Conservation (phyloP, 1,140 invertebrate species). For the Trissolcus basalis region DNA sequence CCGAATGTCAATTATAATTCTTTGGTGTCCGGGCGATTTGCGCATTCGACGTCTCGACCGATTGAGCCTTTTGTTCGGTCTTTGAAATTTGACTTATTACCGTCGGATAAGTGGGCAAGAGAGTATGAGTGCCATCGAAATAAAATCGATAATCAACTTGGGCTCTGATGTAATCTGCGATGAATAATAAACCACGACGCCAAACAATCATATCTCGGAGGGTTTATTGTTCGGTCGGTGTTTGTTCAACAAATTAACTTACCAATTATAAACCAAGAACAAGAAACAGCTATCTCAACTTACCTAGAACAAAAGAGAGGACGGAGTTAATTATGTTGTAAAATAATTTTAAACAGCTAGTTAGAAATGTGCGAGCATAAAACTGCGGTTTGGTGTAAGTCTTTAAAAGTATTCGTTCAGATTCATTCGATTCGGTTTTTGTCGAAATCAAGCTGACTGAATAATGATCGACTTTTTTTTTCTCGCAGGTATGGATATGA, state of each 20-base stretch:
- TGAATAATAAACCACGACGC: constrained; percentile 6
- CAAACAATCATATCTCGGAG: constrained; percentile 15
- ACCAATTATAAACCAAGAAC: constrained; percentile 23
- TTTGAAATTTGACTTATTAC: constrained; percentile 41
- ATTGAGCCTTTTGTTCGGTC: constrained; percentile 36
- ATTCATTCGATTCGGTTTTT: background rate
- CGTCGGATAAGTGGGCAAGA: background rate
- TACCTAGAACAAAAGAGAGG: constrained; percentile 37
- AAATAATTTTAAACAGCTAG: constrained; percentile 9
- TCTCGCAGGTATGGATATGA: constrained; percentile 6
- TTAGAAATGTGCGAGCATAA: background rate
- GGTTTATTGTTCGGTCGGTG: background rate
- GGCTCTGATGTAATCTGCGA: constrained; percentile 6
- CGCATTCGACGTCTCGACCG: constrained; percentile 16
- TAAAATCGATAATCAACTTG: constrained; percentile 5
- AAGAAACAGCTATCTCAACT: constrained; percentile 16
- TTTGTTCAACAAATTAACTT: constrained; percentile 35
- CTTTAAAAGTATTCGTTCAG: no score
- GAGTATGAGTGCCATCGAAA: no score
- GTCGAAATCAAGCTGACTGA: background rate
- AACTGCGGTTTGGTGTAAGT: no score
- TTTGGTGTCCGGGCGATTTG: constrained; percentile 28
- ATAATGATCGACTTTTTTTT: constrained; percentile 4
- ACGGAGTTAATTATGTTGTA: constrained; percentile 13
- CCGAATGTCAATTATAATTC: constrained; percentile 42